Evolutionary conservation across 2,888 invertebrate genomes (phyloP).

Genomic region (Agonum fuliginosum): DNA sequence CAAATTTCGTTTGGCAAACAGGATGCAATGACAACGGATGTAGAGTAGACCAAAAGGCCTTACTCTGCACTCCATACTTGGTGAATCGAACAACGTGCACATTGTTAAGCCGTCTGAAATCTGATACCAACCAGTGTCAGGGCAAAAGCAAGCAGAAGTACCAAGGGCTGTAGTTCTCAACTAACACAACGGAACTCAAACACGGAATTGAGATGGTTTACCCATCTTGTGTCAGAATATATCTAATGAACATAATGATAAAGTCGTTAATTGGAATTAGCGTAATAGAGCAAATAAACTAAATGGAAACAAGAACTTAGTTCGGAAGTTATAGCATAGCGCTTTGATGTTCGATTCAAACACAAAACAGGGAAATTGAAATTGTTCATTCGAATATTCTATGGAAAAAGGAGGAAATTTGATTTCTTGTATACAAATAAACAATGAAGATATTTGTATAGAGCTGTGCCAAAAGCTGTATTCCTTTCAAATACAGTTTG

Average conservation of each 20-base stretch:
- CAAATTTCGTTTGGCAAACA: slow-evolving; percentile 48
- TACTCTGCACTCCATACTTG: slow-evolving; percentile 47
- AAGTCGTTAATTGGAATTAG: no score
- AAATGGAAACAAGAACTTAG: no score
- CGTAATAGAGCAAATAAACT: neutral
- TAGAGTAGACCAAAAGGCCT: slow-evolving; percentile 49
- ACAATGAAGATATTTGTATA: no score
- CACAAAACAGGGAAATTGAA: no score
- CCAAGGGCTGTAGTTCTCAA: neutral
- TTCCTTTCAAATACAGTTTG: no score
- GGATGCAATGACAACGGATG: slow-evolving; percentile 57
- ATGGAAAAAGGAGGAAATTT: no score
- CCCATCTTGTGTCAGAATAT: neutral
- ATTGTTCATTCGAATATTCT: no score
- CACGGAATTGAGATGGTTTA: neutral
- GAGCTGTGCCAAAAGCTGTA: no score
- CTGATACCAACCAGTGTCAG: slow-evolving; percentile 27
- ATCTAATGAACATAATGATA: neutral
- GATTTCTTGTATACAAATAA: no score
- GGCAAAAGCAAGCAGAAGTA: neutral
- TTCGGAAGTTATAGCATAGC: no score
- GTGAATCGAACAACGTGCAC: slow-evolving; percentile 40
- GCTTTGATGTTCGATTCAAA: no score
- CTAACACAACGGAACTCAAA: neutral
- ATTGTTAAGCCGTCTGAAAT: slow-evolving; percentile 33